Evolutionary conservation across 2,888 invertebrate species (phyloP), one percentile per base, ranked within the genome.

Genomic region (Scrobipalpa costella): DNA sequence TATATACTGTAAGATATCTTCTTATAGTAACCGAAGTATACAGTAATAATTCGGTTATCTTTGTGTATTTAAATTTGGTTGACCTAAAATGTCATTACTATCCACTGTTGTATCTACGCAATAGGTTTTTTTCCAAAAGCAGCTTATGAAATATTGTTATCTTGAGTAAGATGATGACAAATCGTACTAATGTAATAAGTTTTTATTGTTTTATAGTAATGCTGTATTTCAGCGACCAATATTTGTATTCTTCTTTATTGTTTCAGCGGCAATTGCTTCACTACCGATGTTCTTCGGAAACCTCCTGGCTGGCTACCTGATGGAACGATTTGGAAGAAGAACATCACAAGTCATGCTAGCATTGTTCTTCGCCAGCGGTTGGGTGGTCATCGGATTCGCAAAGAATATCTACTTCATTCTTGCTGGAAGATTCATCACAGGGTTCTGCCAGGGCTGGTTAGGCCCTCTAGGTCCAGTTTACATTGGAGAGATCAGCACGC

Each of bases 281-380:
- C 75, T 94, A 33, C 93, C 94, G 0, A 88, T 94, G 81, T 88
- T 93, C 50, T 86, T 93, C 61, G 94, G 94, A 57, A 94, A 94
- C 79, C 74, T 94, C 64, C 75, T 94, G 61, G 92, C 93, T 0
- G 94, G 94, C 44, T 81, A 92, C 63, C 73, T 94, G 38, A 93
- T 94, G 92, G 94, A 94, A 69, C 87, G 83, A 68, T 82, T 92
- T 63, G 95, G 95, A 57, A 87, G 95, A 72, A 91, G 92, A 73
- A 78, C 78, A 15, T 91, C 93, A 5, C 92, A 93, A 68, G 76
- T 93, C 17, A 73, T 93, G 57, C 78, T 93, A 1, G 90, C 92
- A 50, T 78, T 92, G 0, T 92, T 92, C 11, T 93, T 92, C 58
- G 79, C 93, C 8, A 67, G 88, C 8, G 94, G 94, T 2, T 95